Base-by-base conservation (phyloP, 2,797 vertebrate genomes). In the Sternotherus odoratus region DNA sequence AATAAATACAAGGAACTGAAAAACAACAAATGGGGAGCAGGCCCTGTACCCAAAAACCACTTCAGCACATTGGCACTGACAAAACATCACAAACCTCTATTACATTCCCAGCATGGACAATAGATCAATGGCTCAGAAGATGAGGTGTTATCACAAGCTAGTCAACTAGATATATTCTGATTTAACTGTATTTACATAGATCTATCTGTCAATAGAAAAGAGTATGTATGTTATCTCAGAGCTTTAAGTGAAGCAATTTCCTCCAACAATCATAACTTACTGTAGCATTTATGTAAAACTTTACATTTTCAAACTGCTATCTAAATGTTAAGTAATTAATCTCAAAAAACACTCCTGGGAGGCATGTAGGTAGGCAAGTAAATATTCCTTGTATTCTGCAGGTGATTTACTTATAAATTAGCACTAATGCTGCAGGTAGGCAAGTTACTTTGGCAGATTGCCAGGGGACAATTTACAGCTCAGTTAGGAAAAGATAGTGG, bases 181-280 rank as follows among this genome's bases (percentile, higher is more conserved):
- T 89, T 95, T 85, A 95, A 93, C 89, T 94, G 86, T 60, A 69
- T 91, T 91, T 89, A 92, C 91, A 79, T 69, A 72, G n/a, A 78
- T 89, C 48, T 83, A 51, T 83, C 86, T 95, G 74, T 82, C 90
- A 24, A 91, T 82, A 83, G 74, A 74, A 17, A 53, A 75, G 36
- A 92, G 82, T 91, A 94, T 95, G 94, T 89, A 72, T 4, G 46
- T 79, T 87, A 88, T 54, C 1, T 2, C 46, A 81, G 89, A 94
- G 90, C 77, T 86, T 89, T 92, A 57, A 30, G 56, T 30, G 26
- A 57, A 57, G 56, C 26, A 3, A 57, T 26, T 57, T 24, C 56
- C 56, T 57, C 26, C 56, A 26, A 12, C 23, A 90, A 89, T 56
- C 77, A 85, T 79, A 84, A 90, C 92, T 94, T 90, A 74, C 19